Evolutionary conservation across 2,888 invertebrate genomes (phyloP), one percentile per base, ranked within the genome.

Genomic region (Drosophila falleni): DNA sequence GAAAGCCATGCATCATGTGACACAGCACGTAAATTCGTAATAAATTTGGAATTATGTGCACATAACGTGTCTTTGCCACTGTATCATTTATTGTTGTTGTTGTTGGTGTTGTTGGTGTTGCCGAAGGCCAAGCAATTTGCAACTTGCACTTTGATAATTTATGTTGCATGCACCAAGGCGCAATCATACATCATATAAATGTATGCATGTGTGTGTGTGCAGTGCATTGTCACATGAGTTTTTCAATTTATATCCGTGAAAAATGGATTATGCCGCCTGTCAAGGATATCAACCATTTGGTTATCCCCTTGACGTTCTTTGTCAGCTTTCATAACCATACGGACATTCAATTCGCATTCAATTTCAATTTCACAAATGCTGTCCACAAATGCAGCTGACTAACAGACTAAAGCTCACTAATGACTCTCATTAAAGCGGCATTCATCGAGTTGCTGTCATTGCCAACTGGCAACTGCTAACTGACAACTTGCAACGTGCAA

Each of bases 131-230:
- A 74, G 79, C 78, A 75, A 84, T 84, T 84, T 84, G 80, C 85
- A 84, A 84, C 87, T 84, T 83, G 83, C 87, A 84, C 85, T 87
- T 87, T 84, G 76, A 80, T 84, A 78, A 84, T 87, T 84, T 87
- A 84, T 84, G 84, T 84, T 78, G 75, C 85, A 75, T 63, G 64
- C 75, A 50, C 37, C 79, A 54, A 55, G 66, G 49, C 65, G 61
- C 64, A 73, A 47, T 42, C 66, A 69, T 83, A 54, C 47, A 69
- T 78, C 71, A 83, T 61, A 19, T 29, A 6, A 15, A 15, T 13
- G 4, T 15, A 23, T 26, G 49, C n/a, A 15, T 13, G 15, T 23
- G 26, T 69, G 33, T 26, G 41, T 54, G 58, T 64, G 54, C 41
- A n/a, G 19, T 35, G 11, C 47, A 16, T 59, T 54, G 46, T 54